Conservation (phyloP, 2,113 vertebrate genomes). For the Phrynocephalus versicolor region DNA sequence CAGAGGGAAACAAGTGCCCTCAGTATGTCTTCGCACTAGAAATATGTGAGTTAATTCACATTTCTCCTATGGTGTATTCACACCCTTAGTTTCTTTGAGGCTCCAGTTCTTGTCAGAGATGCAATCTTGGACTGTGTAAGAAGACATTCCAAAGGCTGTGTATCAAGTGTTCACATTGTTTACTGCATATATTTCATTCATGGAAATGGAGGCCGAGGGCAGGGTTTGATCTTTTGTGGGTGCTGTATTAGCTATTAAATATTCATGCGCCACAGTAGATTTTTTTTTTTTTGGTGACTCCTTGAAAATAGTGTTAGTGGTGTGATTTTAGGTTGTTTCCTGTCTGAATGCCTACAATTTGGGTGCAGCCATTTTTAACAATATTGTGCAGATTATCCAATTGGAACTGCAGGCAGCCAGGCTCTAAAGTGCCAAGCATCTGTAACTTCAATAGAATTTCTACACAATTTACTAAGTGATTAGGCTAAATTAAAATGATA, state of each 20-base stretch:
- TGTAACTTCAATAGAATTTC: conserved; percentile 14
- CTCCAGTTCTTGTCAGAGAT: not conserved
- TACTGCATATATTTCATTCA: not conserved
- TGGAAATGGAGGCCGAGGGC: not conserved
- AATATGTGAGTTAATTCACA: no score
- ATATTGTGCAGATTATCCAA: not conserved
- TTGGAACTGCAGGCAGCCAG: not conserved
- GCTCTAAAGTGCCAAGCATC: not conserved
- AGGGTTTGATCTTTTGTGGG: not conserved
- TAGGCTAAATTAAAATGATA: not conserved
- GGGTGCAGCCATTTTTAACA: conserved; percentile 10
- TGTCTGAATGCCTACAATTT: not conserved
- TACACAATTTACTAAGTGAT: conserved; percentile 4
- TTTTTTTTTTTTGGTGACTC: not conserved
- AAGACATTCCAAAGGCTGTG: not conserved
- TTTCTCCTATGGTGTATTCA: no score
- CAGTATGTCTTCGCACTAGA: no score
- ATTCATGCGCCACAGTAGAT: not conserved
- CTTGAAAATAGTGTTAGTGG: not conserved
- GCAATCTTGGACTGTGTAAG: not conserved
- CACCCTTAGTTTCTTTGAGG: not conserved
- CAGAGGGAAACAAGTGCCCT: no score
- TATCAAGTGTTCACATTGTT: not conserved
- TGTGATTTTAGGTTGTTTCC: not conserved
- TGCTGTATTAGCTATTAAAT: not conserved